Evolutionary conservation across 2,797 vertebrate genomes (phyloP), one percentile per base, ranked within the genome.

Genomic region (Chaetodon trifasciatus): DNA sequence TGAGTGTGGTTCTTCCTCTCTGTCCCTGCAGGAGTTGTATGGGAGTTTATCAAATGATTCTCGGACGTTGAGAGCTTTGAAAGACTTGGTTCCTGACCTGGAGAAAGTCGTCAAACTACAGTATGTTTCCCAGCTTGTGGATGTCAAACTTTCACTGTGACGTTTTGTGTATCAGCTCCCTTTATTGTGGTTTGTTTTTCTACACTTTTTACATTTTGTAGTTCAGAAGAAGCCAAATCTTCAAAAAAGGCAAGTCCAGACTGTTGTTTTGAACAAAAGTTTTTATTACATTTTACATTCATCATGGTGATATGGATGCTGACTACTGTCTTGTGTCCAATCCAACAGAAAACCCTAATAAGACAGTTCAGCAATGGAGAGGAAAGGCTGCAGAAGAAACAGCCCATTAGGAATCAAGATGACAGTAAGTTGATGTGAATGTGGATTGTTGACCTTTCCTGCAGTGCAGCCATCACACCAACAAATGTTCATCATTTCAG

Each of bases 311-410:
- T 55, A n/a, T 71, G 37, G 50, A 52, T 53, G 35, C 16, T 87
- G 62, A 88, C 24, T 8, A 53, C 8, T 47, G 15, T 63, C 7
- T 64, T 23, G 70, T 3, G n/a, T 78, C 11, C 74, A 32, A 86
- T 84, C 75, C 7, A 96, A 95, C 97, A 98, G 96, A 99, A 97
- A 94, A 96, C 97, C 70, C 96, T 99, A 61, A 93, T 99, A 93
- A 95, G 98, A 74, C 97, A 99, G 79, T 99, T 99, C 91, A 99
- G 97, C 92, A 96, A 97, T 0, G 96, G 96, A 6, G 98, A 99
- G 52, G 98, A 99, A 73, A 95, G 97, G 81, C 92, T 97, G 67
- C 97, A 98, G 91, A 99, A 98, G 89, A 97, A 97, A 44, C 98
- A 98, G 71, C 96, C 97, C 3, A 97, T 99, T 81, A 96, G 96